phyloP scores from a whole-genome alignment of 2,113 vertebrate genomes.

The Trinectes maculatus region DNA sequence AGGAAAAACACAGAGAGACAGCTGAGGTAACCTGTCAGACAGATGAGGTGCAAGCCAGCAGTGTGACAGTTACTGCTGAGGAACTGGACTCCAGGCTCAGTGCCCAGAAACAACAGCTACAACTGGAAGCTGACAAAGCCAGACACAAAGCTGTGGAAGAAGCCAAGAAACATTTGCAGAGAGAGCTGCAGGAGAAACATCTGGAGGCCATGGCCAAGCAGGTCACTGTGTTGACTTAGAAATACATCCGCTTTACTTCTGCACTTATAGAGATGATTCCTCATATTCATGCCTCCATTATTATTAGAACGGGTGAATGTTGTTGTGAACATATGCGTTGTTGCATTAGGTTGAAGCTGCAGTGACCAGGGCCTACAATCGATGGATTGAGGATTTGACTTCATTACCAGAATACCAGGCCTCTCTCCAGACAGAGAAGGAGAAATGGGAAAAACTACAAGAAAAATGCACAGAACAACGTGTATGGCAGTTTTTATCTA shows the following conservation, averaged over 20 bases:
- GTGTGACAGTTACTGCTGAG: constrained; percentile 36
- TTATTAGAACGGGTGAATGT: neutral
- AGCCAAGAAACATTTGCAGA: constrained; percentile 75
- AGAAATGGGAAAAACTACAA: constrained; percentile 86
- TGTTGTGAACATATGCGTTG: neutral
- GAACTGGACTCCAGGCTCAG: constrained; percentile 73
- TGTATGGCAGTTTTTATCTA: constrained; percentile 65
- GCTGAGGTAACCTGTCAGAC: constrained; percentile 82
- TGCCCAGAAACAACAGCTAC: constrained; percentile 71
- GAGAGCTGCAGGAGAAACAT: constrained; percentile 82
- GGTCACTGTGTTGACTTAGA: constrained; percentile 72
- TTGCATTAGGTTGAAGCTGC: constrained; percentile 87
- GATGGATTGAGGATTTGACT: constrained; percentile 89
- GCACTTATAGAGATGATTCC: neutral
- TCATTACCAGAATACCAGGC: constrained; percentile 88
- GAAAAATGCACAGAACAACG: constrained; percentile 75
- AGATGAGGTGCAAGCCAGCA: constrained; percentile 48
- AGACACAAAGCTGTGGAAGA: constrained; percentile 74
- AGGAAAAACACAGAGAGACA: constrained; percentile 56
- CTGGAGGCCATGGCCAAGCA: constrained; percentile 83
- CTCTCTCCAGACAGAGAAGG: constrained; percentile 81
- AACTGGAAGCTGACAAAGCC: constrained; percentile 77
- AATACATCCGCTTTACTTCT: neutral
- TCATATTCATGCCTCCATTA: neutral
- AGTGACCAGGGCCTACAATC: constrained; percentile 84